Base-by-base conservation (phyloP, 2,113 vertebrate species). In the Pionites leucogaster region DNA sequence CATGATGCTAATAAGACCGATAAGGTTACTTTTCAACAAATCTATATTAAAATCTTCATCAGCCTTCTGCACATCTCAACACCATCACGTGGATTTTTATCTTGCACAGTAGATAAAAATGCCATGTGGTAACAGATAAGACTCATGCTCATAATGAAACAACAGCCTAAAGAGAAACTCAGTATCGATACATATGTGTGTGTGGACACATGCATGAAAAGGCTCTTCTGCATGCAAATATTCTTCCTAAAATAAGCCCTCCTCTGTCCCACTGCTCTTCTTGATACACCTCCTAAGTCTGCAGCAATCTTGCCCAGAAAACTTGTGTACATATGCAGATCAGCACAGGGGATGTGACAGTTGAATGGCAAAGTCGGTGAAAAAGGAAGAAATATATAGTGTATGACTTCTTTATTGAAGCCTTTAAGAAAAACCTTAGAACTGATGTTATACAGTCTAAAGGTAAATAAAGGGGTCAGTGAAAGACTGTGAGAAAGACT, bases 11-110 rank as follows among this genome's bases (percentile, higher is more conserved):
- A 86, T 81, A 88, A 67, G 80, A 79, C 64, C 0, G 68, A 94
- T 91, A 95, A 95, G 74, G n/a, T 78, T 76, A 53, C 91, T 93
- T 96, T 96, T 96, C 96, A 96, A 65, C 95, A 96, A 88, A 95
- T 47, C 55, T 92, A 59, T 88, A 97, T 93, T 95, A 93, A 94
- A 92, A 90, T 17, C 88, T 94, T 72, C 55, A 96, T 96, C 90
- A 96, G 28, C 33, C 53, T 76, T 90, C 64, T 91, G 37, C 59
- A 77, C 37, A 77, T 94, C 87, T 92, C 95, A 96, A 35, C 84
- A 95, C 63, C 19, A 69, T 11, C 31, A n/a, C 0, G 0, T 69
- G 75, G 55, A 91, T 75, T 96, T 86, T 94, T 91, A 95, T 86
- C 81, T 87, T 52, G 37, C 33, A 83, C 17, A 70, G 25, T 11